These are phyloP conservation scores for Cochlearius cochlearius DNA, from an alignment of 2,113 vertebrate species.

Conservation along the genomic window DNA sequence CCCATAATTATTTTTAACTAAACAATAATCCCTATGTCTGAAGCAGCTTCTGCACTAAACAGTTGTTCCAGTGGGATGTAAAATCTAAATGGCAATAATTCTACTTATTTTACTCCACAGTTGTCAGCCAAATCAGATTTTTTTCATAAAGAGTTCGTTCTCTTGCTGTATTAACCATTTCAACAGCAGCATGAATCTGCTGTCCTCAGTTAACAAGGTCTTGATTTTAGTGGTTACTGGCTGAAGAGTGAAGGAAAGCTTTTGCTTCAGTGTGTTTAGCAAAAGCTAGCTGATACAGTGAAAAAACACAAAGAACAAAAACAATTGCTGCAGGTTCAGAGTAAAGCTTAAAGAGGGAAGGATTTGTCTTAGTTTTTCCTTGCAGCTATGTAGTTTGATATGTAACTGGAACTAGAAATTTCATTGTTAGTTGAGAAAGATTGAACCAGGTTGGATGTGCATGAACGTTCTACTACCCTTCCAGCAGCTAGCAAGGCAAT, in stretches of 20 bases:
- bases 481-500: not conserved
- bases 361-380: not conserved
- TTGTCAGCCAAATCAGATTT: not conserved
- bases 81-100: not conserved
- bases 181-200: not conserved
- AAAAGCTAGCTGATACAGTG: not conserved
- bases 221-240: not conserved
- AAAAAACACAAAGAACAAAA: not conserved
- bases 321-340: not conserved
- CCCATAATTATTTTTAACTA: slow-evolving; percentile 16
- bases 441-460: not conserved
- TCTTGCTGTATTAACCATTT: not conserved
- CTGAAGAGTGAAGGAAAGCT: not conserved
- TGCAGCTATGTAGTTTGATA: not conserved
- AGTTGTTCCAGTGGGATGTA: not conserved
- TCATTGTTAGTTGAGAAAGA: not conserved
- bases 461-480: not conserved
- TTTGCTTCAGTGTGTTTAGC: not conserved
- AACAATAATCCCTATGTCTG: not conserved
- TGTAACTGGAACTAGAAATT: rapidly evolving
- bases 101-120: not conserved
- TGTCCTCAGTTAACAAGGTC: not conserved
- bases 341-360: not conserved
- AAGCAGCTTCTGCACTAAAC: not conserved
- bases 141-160: not conserved